These are phyloP conservation scores for Atta cephalotes DNA, from an alignment of 1,140 invertebrate species.

Conservation along the genomic window DNA sequence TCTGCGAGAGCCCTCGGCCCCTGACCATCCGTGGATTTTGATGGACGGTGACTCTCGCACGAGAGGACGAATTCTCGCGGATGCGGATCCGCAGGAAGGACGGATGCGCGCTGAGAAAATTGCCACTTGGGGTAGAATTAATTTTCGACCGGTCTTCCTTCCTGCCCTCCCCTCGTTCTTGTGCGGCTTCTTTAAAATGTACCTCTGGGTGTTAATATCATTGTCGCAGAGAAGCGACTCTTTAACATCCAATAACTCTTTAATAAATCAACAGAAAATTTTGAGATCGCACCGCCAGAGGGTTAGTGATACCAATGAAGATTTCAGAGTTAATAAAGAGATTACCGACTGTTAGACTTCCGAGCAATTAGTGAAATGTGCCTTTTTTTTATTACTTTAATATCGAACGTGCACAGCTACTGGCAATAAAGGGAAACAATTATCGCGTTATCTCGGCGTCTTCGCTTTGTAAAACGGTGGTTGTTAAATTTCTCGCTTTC, in stretches of 20 bases:
- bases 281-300: background rate
- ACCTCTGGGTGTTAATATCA: conserved; percentile 9
- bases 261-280: background rate
- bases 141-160: conserved; percentile 34
- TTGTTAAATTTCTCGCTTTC: conserved; percentile 63
- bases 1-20: conserved; percentile 12
- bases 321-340: background rate
- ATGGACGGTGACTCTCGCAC: conserved; percentile 71
- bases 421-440: conserved; percentile 44
- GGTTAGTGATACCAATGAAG: background rate
- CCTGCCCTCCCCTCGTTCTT: background rate
- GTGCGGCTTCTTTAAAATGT: background rate
- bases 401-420: conserved; percentile 22
- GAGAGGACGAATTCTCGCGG: conserved; percentile 72
- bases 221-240: background rate
- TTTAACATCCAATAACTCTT: background rate
- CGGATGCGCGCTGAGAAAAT: conserved; percentile 62
- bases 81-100: conserved; percentile 70
- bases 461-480: conserved; percentile 49
- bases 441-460: conserved; percentile 51
- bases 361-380: background rate
- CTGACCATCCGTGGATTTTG: conserved; percentile 61
- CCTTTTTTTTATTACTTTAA: conserved; percentile 39
- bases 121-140: conserved; percentile 59
- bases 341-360: background rate